Conservation (phyloP, 2,888 invertebrate genomes). For the Thumatha senex region DNA sequence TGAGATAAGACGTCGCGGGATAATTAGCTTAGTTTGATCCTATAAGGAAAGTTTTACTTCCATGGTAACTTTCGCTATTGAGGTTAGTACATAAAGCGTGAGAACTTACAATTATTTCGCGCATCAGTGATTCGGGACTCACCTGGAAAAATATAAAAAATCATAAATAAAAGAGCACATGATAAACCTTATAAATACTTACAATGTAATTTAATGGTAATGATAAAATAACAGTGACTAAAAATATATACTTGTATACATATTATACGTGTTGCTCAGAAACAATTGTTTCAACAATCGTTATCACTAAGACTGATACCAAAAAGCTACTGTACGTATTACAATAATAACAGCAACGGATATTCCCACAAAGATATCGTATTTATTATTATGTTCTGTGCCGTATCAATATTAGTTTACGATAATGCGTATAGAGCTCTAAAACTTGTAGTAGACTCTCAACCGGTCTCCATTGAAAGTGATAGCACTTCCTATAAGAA, state of each 20-base stretch:
- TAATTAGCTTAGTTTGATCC: not conserved
- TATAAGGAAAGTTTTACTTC: too few relatives aligned
- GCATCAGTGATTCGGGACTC: constrained; percentile 57
- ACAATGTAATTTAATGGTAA: not conserved
- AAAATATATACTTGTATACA: too few relatives aligned
- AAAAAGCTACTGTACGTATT: not conserved
- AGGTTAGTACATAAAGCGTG: constrained; percentile 5
- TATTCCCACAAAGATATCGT: not conserved
- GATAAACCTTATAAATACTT: not conserved
- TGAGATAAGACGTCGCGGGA: too few relatives aligned
- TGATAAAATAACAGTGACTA: too few relatives aligned
- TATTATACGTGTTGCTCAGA: too few relatives aligned
- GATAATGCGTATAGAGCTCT: constrained; percentile 16
- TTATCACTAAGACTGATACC: not conserved
- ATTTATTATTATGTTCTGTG: not conserved
- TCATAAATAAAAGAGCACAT: constrained; percentile 11
- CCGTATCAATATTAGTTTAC: constrained; percentile 12
- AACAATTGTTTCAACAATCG: not conserved
- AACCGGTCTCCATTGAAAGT: constrained; percentile 81
- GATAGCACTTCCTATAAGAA: constrained; percentile 82
- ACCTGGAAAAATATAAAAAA: constrained; percentile 58
- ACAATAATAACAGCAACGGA: not conserved
- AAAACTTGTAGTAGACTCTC: constrained; percentile 49
- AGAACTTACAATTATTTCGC: constrained; percentile 52
- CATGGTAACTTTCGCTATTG: not conserved